Conservation (phyloP, 2,797 vertebrate species). For the Periophthalmus magnuspinnatus region DNA sequence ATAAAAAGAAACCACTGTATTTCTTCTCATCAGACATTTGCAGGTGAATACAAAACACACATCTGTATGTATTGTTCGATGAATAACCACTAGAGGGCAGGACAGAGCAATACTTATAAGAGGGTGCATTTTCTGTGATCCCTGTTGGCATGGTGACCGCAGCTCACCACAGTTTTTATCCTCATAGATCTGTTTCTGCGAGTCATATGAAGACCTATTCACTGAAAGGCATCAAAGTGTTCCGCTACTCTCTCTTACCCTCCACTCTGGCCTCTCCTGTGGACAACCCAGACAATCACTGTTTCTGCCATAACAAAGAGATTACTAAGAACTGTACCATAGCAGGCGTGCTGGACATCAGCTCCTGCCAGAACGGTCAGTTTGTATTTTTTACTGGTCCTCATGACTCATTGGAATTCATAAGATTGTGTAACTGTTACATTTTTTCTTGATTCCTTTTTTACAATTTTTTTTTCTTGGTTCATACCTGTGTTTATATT, state of each 20-base stretch:
- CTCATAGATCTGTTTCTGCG: constrained; percentile 85
- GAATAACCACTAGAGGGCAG: constrained; percentile 65
- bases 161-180: constrained; percentile 1
- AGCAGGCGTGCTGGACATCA: constrained; percentile 84
- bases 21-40: constrained; percentile 96
- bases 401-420: background rate
- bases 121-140: background rate
- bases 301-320: constrained; percentile 78
- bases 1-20: constrained; percentile 73
- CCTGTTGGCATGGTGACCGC: constrained; percentile 3
- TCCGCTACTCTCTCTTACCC: constrained; percentile 78
- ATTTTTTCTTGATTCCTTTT: too few relatives aligned
- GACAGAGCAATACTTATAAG: constrained; percentile 7
- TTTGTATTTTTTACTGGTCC: background rate
- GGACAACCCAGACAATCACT: constrained; percentile 83
- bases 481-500: background rate
- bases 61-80: background rate
- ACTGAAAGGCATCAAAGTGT: constrained; percentile 88
- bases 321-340: constrained; percentile 81
- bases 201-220: constrained; percentile 56
- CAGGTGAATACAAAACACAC: constrained; percentile 77
- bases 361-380: constrained; percentile 77
- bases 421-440: too few relatives aligned
- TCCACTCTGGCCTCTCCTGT: constrained; percentile 79
- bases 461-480: background rate